A percentile compares a stretch with the other conserved stretches of the same genome.
Conservation (phyloP, 2,113 vertebrate genomes). For the Muntiacus muntjak region DNA sequence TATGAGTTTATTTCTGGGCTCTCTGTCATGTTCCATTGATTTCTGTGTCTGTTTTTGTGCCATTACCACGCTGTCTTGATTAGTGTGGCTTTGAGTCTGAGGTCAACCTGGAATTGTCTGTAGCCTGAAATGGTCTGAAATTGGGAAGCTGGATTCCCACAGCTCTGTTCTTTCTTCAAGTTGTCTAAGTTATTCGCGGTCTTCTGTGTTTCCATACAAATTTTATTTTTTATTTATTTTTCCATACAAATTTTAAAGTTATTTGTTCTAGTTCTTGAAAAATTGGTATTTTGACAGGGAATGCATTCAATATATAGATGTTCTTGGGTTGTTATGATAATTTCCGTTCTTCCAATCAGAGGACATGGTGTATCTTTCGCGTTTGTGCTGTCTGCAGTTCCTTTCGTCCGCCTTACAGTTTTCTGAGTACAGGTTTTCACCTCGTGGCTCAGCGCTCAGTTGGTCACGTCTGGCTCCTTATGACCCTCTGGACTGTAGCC, state of each 20-base stretch:
- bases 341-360: background rate
- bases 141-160: background rate
- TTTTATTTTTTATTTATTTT: background rate
- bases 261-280: background rate
- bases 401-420: fast-evolving
- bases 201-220: background rate
- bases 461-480: background rate
- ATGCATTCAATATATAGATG: background rate
- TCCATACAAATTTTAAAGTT: background rate
- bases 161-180: background rate
- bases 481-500: background rate
- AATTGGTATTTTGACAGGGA: background rate
- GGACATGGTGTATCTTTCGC: fast-evolving
- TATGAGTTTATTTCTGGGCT: background rate
- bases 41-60: background rate
- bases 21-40: background rate
- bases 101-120: background rate
- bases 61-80: fast-evolving
- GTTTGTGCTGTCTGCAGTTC: background rate
- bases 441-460: fast-evolving
- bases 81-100: background rate
- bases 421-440: fast-evolving
- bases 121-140: background rate
- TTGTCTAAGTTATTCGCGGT: background rate
- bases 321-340: background rate